Evolutionary conservation across 2,113 vertebrate species (phyloP).

Genomic region (Elaphurus davidianus): DNA sequence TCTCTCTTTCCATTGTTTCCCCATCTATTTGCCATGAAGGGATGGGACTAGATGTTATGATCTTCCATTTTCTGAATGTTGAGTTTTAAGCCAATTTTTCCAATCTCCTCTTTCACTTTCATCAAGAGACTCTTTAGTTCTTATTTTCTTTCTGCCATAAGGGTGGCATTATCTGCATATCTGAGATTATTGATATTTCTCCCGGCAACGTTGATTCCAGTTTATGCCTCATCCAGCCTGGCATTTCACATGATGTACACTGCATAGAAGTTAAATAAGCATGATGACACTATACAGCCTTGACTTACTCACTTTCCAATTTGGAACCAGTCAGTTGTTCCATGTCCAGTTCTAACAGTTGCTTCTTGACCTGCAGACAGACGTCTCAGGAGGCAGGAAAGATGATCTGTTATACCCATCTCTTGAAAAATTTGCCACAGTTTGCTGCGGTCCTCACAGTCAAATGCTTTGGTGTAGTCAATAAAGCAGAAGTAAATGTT

Average conservation of each 20-base stretch:
- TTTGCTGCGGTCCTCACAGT: not conserved
- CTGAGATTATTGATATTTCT: not conserved
- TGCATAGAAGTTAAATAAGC: not conserved
- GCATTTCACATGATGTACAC: not conserved
- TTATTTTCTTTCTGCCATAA: not conserved
- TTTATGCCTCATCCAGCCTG: not conserved
- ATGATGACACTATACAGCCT: not conserved
- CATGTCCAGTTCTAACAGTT: not conserved
- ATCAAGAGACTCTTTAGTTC: not conserved
- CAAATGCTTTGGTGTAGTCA: not conserved
- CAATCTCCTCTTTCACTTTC: not conserved
- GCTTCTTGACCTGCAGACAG: not conserved
- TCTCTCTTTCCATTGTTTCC: not conserved
- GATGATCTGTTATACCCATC: not conserved
- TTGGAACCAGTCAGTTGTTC: not conserved
- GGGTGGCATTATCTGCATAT: not conserved
- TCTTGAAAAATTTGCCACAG: not conserved
- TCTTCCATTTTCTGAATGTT: not conserved
- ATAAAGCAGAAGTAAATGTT: not conserved
- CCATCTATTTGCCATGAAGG: not conserved
- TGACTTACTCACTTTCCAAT: fast-evolving
- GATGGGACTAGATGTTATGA: not conserved
- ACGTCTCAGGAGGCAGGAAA: not conserved
- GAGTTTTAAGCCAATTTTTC: not conserved
- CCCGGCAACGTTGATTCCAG: not conserved